Conservation (phyloP, 2,888 invertebrate genomes). For the Catocala nupta region DNA sequence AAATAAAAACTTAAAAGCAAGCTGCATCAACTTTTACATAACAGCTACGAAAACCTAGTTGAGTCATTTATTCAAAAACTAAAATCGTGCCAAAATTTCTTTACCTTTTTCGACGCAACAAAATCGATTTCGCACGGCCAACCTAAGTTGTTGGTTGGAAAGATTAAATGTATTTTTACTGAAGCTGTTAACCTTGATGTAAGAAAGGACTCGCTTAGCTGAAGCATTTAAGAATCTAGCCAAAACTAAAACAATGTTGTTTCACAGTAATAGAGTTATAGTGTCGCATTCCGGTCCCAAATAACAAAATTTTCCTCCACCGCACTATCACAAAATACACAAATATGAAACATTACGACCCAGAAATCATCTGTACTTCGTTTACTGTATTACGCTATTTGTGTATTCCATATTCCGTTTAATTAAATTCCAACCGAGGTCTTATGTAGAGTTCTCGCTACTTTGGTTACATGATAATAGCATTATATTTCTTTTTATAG, state of each 20-base stretch:
- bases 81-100: too few relatives aligned
- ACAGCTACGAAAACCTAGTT: too few relatives aligned
- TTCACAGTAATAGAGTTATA: slow-evolving; percentile 58
- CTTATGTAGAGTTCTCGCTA: slow-evolving; percentile 18
- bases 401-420: slow-evolving; percentile 32
- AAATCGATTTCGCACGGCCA: slow-evolving; percentile 27
- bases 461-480: slow-evolving; percentile 20
- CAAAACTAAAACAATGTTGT: slow-evolving; percentile 52
- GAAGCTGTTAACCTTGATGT: slow-evolving; percentile 65
- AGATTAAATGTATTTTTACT: slow-evolving; percentile 56
- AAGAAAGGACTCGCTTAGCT: slow-evolving; percentile 54
- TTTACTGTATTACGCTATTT: slow-evolving; percentile 29
- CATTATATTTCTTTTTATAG: slow-evolving; percentile 15
- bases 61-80: too few relatives aligned
- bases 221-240: slow-evolving; percentile 38
- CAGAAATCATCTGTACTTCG: slow-evolving; percentile 23
- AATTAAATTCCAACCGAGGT: slow-evolving; percentile 37
- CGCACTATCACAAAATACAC: slow-evolving; percentile 11
- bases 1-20: too few relatives aligned
- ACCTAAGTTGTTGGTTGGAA: slow-evolving; percentile 51
- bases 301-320: slow-evolving; percentile 28
- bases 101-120: too few relatives aligned
- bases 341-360: slow-evolving; percentile 21
- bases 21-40: too few relatives aligned
- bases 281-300: slow-evolving; percentile 54